Percentiles rank a stretch among this genome's conserved stretches.
These are phyloP conservation scores for Tinea semifulvella DNA, from an alignment of 2,888 invertebrate species.

Conservation along the genomic window DNA sequence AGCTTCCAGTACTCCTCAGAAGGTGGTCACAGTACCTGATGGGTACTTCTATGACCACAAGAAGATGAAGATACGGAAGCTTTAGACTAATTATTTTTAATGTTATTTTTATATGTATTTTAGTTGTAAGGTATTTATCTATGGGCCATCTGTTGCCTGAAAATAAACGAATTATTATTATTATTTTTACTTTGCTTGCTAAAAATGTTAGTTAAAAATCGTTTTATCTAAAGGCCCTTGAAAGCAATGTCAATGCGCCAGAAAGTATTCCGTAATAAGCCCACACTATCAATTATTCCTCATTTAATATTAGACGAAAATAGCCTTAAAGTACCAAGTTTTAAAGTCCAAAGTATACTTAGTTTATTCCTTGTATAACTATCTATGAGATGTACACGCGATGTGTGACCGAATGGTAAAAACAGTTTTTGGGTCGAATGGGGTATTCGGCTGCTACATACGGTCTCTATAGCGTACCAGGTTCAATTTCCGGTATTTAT, in stretches of 20 bases:
- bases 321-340: background rate
- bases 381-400: background rate
- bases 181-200: background rate
- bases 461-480: no score
- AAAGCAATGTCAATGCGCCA: slow-evolving; percentile 7
- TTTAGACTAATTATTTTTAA: no score
- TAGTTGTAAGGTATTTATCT: no score
- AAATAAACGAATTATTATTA: no score
- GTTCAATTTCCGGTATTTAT: no score
- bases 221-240: slow-evolving; percentile 1
- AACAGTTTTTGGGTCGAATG: background rate
- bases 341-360: background rate
- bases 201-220: background rate
- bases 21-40: no score
- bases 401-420: background rate
- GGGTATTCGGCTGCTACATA: slow-evolving; percentile 7
- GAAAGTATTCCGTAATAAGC: slow-evolving; percentile 5
- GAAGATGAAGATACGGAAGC: no score
- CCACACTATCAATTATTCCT: background rate
- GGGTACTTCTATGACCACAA: no score
- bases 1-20: no score
- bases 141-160: no score
- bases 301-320: no score
- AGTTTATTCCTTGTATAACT: background rate
- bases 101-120: no score